A percentile compares a stretch with the other conserved stretches of the same genome.
Evolutionary conservation across 2,888 invertebrate species (phyloP).

Genomic region (Oasisia sp.): DNA sequence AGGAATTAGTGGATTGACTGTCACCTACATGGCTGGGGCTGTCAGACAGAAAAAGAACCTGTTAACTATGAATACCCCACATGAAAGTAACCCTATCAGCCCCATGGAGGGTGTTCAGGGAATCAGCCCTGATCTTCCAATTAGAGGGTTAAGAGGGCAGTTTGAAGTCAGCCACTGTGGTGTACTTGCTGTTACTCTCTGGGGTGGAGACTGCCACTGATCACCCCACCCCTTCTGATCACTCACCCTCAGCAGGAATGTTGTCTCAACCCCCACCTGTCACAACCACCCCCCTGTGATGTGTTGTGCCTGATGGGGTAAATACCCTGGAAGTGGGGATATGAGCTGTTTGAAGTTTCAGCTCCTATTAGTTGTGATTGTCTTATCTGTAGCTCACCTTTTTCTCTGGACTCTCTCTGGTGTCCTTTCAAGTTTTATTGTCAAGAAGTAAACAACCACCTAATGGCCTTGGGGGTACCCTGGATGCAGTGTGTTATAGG

Average conservation of each 20-base stretch:
- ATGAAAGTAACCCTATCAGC: slow-evolving; percentile 3
- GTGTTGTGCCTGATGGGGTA: neutral
- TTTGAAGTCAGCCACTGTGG: neutral
- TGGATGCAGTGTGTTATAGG: neutral
- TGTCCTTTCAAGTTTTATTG: neutral
- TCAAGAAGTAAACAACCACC: neutral
- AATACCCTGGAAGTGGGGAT: neutral
- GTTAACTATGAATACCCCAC: neutral
- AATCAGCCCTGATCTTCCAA: neutral
- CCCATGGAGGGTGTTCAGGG: neutral
- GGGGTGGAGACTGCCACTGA: neutral
- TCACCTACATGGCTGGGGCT: neutral
- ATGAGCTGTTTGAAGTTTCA: neutral
- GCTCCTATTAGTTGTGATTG: neutral
- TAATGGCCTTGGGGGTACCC: neutral
- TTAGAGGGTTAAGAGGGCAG: neutral
- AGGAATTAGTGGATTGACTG: neutral
- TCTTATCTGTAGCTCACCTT: neutral
- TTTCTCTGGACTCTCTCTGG: neutral
- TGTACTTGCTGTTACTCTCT: neutral
- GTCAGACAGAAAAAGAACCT: neutral
- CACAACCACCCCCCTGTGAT: neutral
- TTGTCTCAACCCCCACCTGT: slow-evolving; percentile 1
- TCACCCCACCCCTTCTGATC: neutral
- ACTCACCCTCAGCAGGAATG: neutral